Conservation (phyloP, 1,140 invertebrate species). For the Frieseomelitta varia region DNA sequence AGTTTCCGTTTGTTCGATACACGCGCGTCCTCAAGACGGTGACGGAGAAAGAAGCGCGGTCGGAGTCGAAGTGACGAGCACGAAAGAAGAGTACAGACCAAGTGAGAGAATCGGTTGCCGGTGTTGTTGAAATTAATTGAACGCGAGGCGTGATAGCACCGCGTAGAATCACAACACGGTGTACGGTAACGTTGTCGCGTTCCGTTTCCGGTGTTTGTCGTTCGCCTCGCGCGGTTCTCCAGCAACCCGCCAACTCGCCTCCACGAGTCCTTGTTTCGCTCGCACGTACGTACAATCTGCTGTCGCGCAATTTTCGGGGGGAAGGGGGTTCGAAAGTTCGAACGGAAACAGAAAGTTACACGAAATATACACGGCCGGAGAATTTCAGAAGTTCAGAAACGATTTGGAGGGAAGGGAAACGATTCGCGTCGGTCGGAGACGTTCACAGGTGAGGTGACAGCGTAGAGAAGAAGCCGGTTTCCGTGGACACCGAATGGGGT, state of each 20-base stretch:
- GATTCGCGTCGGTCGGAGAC: conserved; percentile 41
- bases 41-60: neutral
- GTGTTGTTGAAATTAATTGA: conserved; percentile 68
- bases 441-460: conserved; percentile 54
- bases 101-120: conserved; percentile 37
- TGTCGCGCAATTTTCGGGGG: neutral
- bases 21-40: too few relatives aligned
- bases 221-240: conserved; percentile 38
- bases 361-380: neutral
- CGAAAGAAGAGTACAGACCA: neutral
- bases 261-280: neutral
- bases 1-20: neutral
- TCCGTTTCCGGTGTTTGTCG: conserved; percentile 78
- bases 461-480: conserved; percentile 15
- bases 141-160: conserved; percentile 68
- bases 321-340: too few relatives aligned
- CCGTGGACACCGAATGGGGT: conserved; percentile 49
- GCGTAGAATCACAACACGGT: conserved; percentile 73
- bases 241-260: neutral
- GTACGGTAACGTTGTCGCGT: conserved; percentile 75
- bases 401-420: too few relatives aligned
- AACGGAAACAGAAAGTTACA: too few relatives aligned
- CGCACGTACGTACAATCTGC: neutral
- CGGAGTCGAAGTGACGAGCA: neutral
- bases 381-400: neutral